Evolutionary conservation across 2,797 vertebrate species (phyloP).

Genomic region (Gymnoscopelus braueri): DNA sequence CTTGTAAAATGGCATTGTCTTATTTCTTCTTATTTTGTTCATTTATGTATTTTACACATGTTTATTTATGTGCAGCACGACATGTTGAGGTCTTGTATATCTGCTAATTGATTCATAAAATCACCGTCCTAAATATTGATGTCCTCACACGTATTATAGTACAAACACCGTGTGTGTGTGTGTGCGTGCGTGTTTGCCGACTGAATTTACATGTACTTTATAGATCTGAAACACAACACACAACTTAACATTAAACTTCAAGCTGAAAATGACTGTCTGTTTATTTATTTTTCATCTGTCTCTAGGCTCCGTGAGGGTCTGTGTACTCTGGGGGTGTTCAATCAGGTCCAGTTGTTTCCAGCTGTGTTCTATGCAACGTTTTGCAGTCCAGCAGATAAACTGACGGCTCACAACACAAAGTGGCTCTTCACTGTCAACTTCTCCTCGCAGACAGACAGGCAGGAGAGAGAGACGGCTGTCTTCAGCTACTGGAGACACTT

Average conservation of each 20-base stretch:
- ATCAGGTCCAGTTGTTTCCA: constrained; percentile 67
- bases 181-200: background rate
- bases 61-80: too few relatives aligned
- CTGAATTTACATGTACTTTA: background rate
- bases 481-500: constrained; percentile 87
- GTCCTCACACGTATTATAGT: too few relatives aligned
- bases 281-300: background rate
- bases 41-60: too few relatives aligned
- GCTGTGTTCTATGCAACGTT: background rate
- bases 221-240: background rate
- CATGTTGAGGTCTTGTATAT: too few relatives aligned
- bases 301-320: constrained; percentile 90
- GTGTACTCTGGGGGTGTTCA: constrained; percentile 88
- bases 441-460: constrained; percentile 68
- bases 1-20: too few relatives aligned
- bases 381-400: background rate
- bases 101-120: too few relatives aligned
- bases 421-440: constrained; percentile 79
- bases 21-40: too few relatives aligned
- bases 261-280: background rate
- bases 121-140: too few relatives aligned
- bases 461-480: constrained; percentile 59
- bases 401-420: constrained; percentile 76
- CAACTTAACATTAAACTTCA: background rate
- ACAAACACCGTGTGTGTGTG: too few relatives aligned